Conservation (phyloP, 2,888 invertebrate genomes). For the Agriopis leucophaearia region DNA sequence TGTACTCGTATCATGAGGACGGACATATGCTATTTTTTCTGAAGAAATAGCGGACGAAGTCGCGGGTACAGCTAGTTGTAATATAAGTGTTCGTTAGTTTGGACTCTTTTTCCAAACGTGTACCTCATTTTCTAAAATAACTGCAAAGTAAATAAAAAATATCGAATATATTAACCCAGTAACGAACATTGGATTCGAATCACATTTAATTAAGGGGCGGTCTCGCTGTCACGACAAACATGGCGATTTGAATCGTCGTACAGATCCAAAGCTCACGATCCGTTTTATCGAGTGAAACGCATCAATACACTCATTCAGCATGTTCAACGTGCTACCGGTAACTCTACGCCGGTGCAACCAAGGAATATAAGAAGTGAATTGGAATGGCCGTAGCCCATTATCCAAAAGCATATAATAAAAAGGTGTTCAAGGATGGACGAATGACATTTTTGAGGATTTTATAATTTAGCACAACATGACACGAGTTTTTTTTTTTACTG, state of each 20-base stretch:
- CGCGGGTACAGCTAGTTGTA: too few species aligned
- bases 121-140: not conserved
- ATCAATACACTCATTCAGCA: slow-evolving; percentile 71
- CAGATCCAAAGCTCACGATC: slow-evolving; percentile 73
- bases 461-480: too few species aligned
- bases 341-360: slow-evolving; percentile 54
- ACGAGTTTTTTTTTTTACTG: too few species aligned
- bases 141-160: slow-evolving; percentile 53
- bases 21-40: too few species aligned
- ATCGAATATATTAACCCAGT: slow-evolving; percentile 64
- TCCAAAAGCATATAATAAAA: not conserved
- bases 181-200: slow-evolving; percentile 64
- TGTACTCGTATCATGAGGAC: too few species aligned
- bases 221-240: slow-evolving; percentile 65
- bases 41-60: too few species aligned
- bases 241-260: slow-evolving; percentile 50
- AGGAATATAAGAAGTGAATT: not conserved
- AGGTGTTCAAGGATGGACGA: too few species aligned
- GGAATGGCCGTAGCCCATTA: not conserved
- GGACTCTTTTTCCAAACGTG: too few species aligned
- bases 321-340: slow-evolving; percentile 65
- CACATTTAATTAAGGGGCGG: slow-evolving; percentile 70
- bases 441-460: too few species aligned
- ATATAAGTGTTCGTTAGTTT: too few species aligned
- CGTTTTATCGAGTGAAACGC: slow-evolving; percentile 70